phyloP scores from a whole-genome alignment of 23 tunicate species.

The Clavelina lepadiformis region DNA sequence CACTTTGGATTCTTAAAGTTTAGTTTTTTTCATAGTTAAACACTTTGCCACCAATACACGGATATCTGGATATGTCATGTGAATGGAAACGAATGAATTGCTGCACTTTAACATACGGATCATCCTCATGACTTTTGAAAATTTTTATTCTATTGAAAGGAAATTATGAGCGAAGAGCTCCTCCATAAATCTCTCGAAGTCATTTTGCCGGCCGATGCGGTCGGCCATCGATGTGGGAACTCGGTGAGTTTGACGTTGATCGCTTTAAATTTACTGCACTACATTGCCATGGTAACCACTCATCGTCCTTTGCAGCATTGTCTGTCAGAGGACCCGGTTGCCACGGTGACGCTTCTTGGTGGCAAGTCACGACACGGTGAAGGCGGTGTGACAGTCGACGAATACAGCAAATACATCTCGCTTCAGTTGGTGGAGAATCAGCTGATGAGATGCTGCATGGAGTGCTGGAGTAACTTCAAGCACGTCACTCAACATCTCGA shows the following conservation, averaged over 20 bases:
- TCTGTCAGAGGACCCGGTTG: conserved; percentile 27
- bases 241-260: too few relatives aligned
- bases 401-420: background rate
- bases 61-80: background rate
- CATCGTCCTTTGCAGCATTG: conserved; percentile 44
- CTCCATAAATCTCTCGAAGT: conserved; percentile 11
- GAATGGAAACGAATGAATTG: background rate
- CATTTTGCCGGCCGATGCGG: conserved; percentile 19
- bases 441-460: conserved; percentile 42
- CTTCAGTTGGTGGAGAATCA: conserved; percentile 21
- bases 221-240: conserved; percentile 47
- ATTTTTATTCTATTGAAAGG: background rate
- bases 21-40: too few relatives aligned
- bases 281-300: background rate
- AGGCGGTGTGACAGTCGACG: background rate
- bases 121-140: too few relatives aligned
- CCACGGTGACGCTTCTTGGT: conserved; percentile 53
- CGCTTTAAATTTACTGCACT: too few relatives aligned
- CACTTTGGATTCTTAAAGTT: too few relatives aligned
- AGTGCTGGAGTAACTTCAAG: conserved; percentile 51
- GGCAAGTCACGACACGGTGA: conserved; percentile 4
- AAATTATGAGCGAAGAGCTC: background rate
- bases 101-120: too few relatives aligned
- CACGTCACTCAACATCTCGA: conserved; percentile 15
- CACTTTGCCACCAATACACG: too few relatives aligned